Conservation (phyloP, 2,797 vertebrate genomes). For the Tympanoctomys barrerae region DNA sequence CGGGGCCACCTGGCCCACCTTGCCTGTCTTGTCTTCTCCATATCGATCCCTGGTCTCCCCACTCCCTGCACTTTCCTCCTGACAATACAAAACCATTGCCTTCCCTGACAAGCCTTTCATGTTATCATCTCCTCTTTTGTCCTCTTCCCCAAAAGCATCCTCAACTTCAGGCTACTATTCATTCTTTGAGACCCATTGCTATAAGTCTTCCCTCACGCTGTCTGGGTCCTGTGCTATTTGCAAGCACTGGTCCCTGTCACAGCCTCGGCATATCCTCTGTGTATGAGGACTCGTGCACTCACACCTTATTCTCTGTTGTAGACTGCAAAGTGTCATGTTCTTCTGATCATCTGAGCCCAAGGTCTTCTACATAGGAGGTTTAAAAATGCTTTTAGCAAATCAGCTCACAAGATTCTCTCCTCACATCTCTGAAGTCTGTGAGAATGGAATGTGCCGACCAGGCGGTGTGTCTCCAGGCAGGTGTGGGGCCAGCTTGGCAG, state of each 20-base stretch:
- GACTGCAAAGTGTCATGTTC: neutral
- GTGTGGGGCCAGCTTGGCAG: neutral
- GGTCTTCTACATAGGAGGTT: neutral
- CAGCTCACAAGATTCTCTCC: neutral
- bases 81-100: neutral
- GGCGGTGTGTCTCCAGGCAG: neutral
- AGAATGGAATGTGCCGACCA: accelerated
- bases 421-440: neutral
- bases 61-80: neutral
- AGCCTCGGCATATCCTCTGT: accelerated
- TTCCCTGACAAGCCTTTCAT: neutral
- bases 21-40: neutral
- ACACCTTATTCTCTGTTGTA: neutral
- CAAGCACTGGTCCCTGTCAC: accelerated
- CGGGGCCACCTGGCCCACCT: accelerated
- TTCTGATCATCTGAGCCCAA: too few relatives aligned
- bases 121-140: neutral
- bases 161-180: neutral
- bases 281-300: neutral
- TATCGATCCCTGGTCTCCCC: neutral
- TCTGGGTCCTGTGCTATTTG: accelerated
- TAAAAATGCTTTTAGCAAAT: neutral
- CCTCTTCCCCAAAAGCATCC: neutral
- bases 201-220: accelerated
- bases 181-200: neutral